A percentile compares a stretch with the other conserved stretches of the same genome.
Conservation (phyloP, 2,113 vertebrate species). For the Capreolus pygargus region DNA sequence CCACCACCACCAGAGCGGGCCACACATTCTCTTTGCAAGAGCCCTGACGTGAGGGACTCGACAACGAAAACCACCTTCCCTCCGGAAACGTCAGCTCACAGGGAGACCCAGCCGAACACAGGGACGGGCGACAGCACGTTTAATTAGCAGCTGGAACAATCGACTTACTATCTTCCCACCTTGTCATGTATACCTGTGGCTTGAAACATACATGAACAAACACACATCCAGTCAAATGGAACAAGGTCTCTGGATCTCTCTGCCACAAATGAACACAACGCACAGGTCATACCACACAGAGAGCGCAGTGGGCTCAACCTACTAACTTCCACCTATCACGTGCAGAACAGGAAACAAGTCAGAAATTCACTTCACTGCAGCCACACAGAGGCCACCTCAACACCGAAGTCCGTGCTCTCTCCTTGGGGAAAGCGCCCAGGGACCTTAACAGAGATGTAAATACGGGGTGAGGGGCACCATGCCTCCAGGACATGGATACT, state of each 20-base stretch:
- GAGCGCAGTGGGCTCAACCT: rapidly evolving
- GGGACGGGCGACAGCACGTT: background rate
- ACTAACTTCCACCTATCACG: background rate
- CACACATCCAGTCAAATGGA: background rate
- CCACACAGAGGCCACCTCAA: background rate
- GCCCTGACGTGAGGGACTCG: rapidly evolving
- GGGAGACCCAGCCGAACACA: background rate
- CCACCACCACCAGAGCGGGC: background rate
- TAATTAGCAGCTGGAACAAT: background rate
- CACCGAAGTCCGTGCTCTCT: background rate
- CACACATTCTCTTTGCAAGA: no score
- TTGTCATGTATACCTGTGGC: background rate
- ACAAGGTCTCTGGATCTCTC: background rate
- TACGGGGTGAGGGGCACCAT: background rate
- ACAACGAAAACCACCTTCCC: background rate
- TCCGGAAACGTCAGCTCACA: background rate
- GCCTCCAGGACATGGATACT: background rate
- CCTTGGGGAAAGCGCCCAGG: background rate
- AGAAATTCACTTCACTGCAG: background rate
- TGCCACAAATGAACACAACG: background rate
- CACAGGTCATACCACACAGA: background rate
- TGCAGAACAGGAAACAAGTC: background rate
- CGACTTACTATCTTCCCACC: background rate
- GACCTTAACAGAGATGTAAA: background rate
- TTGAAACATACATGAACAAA: background rate